Evolutionary conservation across 1,140 invertebrate species (phyloP), one percentile per base, ranked within the genome.

Genomic region (Drosophila nasuta): DNA sequence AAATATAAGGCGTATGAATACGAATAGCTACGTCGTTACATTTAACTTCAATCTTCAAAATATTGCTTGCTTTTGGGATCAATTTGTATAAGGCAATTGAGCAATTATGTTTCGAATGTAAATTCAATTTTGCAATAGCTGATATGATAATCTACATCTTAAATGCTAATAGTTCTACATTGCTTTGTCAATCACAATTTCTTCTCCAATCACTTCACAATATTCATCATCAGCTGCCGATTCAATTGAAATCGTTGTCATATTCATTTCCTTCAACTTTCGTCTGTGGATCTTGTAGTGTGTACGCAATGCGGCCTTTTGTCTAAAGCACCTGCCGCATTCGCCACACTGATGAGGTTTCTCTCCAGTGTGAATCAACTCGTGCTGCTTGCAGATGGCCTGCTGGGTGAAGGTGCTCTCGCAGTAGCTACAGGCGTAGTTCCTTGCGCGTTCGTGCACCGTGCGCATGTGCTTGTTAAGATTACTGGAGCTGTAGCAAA

Each of bases 351-450:
- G 59, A 11, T 88, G 75, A 5, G 83, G 83, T 20, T 85, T 91
- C 66, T 93, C 94, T 1, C 95, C 95, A 41, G 85, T 88, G 35
- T 88, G 85, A 8, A 71, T 85, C 30, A 88, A 77, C 60, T 82
- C 78, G 41, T 88, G 85, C 41, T 88, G 77, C 15, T 82, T 79
- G 5, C 75, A 72, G 2, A 80, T 85, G n/a, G 77, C 85, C 0
- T 69, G 64, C 52, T 88, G 83, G 5, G 69, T 74, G 54, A 88
- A 88, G 3, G 68, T 69, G 3, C 65, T 63, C 1, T 80, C 76
- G 25, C 85, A 88, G 70, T 69, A 69, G 20, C 68, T 66, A n/a
- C 85, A 88, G 0, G 49, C 51, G 52, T 74, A 82, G 25, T 79
- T 75, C 7, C 81, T 76, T 1, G 69, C 68, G 7, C 79, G 75